Evolutionary conservation across 2,113 vertebrate genomes (phyloP).

Genomic region (Tupaia chinensis): DNA sequence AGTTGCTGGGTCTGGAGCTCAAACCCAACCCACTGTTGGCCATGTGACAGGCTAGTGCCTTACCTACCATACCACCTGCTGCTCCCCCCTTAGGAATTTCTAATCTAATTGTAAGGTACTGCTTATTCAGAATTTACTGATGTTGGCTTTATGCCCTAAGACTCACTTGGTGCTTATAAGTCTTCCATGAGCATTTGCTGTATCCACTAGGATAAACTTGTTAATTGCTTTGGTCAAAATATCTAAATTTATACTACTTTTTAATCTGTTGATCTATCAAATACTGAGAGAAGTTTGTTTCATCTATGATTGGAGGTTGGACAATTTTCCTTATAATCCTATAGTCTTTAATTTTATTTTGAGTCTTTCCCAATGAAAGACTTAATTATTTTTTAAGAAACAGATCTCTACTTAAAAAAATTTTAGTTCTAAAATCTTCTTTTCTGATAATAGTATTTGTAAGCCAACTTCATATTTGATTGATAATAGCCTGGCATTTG

Average conservation of each 20-base stretch:
- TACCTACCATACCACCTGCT: too few species aligned
- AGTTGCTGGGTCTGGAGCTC: too few species aligned
- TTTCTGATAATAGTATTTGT: neutral
- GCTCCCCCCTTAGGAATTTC: neutral
- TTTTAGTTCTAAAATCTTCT: neutral
- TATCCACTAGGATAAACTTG: neutral
- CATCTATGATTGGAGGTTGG: neutral
- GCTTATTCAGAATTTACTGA: constrained; percentile 6
- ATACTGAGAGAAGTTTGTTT: neutral
- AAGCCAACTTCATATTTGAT: neutral
- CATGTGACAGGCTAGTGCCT: too few species aligned
- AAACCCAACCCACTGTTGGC: too few species aligned
- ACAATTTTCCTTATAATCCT: neutral
- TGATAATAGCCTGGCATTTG: neutral
- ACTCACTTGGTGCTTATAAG: constrained; percentile 2
- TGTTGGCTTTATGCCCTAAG: neutral
- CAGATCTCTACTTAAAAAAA: neutral
- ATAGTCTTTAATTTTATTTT: constrained; percentile 12
- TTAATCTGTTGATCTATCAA: neutral
- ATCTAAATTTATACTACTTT: neutral
- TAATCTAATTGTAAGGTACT: neutral
- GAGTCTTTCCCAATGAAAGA: neutral
- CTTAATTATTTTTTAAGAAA: neutral
- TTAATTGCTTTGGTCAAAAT: neutral
- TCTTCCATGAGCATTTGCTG: neutral